These are phyloP conservation scores for Porites lobata DNA, from an alignment of 92 coral and sea anemone genomes.

Conservation along the genomic window DNA sequence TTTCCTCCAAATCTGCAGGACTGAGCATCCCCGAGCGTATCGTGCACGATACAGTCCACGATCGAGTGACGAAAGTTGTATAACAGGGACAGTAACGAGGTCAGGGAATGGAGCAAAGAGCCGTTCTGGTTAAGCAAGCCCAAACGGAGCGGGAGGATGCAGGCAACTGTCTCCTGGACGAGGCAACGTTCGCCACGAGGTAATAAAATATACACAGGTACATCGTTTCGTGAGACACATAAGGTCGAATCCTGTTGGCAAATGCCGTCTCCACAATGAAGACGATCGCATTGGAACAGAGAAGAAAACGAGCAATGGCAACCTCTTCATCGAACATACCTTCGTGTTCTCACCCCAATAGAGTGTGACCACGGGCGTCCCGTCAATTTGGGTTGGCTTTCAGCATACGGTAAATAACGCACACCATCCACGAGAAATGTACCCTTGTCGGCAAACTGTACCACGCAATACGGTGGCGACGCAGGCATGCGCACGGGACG, in stretches of 20 bases:
- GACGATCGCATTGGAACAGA: background rate
- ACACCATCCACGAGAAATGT: background rate
- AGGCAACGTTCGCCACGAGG: background rate
- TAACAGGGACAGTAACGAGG: background rate
- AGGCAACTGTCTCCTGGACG: background rate
- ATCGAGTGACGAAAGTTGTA: background rate
- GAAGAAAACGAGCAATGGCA: background rate
- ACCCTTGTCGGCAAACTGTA: background rate
- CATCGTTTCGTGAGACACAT: conserved; percentile 16
- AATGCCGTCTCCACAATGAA: background rate
- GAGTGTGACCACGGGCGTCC: background rate
- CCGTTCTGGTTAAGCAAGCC: background rate
- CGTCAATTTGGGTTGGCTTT: background rate
- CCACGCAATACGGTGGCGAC: background rate
- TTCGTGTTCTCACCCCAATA: background rate
- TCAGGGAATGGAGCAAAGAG: background rate
- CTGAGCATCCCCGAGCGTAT: too few species aligned
- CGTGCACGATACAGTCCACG: too few species aligned
- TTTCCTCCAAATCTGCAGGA: too few species aligned
- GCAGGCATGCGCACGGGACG: background rate
- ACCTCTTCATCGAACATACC: background rate
- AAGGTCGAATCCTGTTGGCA: background rate
- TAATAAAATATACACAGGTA: background rate
- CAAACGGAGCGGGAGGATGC: background rate
- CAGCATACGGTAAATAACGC: background rate